Evolutionary conservation across 2,113 vertebrate genomes (phyloP).

Genomic region (Crypturellus undulatus): DNA sequence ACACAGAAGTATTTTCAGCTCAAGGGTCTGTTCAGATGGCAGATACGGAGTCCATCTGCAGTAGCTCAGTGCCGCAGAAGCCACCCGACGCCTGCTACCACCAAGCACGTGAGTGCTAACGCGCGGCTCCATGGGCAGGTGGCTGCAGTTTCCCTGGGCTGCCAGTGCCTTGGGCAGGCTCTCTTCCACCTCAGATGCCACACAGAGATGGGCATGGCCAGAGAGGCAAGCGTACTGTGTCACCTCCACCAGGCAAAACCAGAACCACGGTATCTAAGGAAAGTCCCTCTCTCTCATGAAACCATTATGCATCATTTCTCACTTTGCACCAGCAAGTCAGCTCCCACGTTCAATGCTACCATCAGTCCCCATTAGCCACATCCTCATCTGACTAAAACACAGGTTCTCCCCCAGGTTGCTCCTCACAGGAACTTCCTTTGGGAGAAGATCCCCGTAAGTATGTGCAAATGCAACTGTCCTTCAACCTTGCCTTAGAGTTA

Average conservation of each 20-base stretch:
- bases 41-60: background rate
- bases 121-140: background rate
- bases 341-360: background rate
- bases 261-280: background rate
- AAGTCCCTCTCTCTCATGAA: background rate
- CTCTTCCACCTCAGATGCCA: background rate
- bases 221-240: background rate
- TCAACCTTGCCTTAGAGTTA: background rate
- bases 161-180: background rate
- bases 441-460: background rate
- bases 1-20: slow-evolving; percentile 4
- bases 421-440: background rate
- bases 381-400: background rate
- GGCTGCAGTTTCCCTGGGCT: background rate
- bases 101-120: background rate
- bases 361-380: background rate
- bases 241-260: background rate
- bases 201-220: background rate
- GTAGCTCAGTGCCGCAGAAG: background rate
- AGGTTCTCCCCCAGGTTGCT: background rate
- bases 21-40: slow-evolving; percentile 13
- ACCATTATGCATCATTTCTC: background rate
- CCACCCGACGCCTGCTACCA: background rate
- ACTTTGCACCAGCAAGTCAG: background rate
- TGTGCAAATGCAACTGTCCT: background rate